Conservation (phyloP, 2,113 vertebrate genomes). For the Brachirus orientalis region DNA sequence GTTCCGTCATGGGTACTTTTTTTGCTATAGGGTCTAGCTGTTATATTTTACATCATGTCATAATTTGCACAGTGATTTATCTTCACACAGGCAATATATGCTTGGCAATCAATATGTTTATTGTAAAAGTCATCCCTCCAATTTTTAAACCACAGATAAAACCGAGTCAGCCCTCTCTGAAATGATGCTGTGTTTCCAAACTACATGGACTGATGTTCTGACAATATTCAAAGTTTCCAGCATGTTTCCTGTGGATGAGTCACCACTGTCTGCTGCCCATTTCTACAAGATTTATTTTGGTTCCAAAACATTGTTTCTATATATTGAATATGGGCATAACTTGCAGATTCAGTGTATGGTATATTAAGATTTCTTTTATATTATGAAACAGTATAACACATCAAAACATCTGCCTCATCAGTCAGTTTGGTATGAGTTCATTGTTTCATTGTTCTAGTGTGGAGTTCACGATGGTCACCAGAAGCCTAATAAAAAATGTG, state of each 20-base stretch:
- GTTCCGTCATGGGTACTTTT: no score
- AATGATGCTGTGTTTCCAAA: slow-evolving; percentile 16
- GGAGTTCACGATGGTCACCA: slow-evolving; percentile 12
- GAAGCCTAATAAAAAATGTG: neutral
- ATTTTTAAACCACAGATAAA: no score
- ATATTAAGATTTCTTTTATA: neutral
- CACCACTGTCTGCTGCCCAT: slow-evolving; percentile 21
- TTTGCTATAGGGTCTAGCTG: no score
- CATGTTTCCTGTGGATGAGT: slow-evolving; percentile 43
- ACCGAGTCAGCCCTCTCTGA: neutral
- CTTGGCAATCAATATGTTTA: no score
- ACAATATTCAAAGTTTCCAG: slow-evolving; percentile 52
- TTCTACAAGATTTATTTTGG: neutral
- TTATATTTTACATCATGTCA: no score
- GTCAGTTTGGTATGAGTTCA: neutral
- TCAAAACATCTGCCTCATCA: slow-evolving; percentile 3
- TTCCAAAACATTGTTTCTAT: neutral
- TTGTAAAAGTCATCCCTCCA: no score
- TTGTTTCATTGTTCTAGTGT: neutral
- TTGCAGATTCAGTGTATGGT: neutral
- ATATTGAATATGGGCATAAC: no score
- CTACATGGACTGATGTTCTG: neutral
- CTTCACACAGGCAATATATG: no score
- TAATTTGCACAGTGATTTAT: no score
- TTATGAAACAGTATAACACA: neutral